phyloP scores from a whole-genome alignment of 2,797 vertebrate genomes.

The Lepilemur septentrionalis region DNA sequence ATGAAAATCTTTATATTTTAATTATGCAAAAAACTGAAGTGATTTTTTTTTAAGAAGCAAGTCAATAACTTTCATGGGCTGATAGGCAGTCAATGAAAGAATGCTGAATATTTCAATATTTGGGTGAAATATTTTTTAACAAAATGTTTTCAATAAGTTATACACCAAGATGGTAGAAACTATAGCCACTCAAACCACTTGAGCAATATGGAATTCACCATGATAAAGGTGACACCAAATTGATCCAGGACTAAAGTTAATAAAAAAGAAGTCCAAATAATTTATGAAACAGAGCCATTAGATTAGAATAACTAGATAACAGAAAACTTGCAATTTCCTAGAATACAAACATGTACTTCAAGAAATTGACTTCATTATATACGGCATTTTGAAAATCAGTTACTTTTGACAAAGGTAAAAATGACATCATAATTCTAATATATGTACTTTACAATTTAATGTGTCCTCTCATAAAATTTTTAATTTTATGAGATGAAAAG shows the following conservation, averaged over 20 bases:
- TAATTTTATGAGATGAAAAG: not conserved
- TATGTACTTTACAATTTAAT: not conserved
- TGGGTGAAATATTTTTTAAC: not conserved
- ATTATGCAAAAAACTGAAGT: constrained; percentile 42
- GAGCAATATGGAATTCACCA: not conserved
- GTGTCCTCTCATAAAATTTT: not conserved
- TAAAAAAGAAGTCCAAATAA: not conserved
- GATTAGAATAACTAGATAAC: not conserved
- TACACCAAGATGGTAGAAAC: not conserved
- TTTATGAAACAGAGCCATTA: not conserved
- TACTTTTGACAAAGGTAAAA: constrained; percentile 37
- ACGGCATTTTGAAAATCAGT: constrained; percentile 26
- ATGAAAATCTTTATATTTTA: constrained; percentile 50
- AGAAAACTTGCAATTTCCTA: constrained; percentile 24
- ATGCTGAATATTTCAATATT: constrained; percentile 12
- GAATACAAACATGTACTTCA: not conserved
- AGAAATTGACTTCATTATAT: not conserved
- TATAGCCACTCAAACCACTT: not conserved
- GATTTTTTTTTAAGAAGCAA: not conserved
- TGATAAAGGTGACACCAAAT: constrained; percentile 7
- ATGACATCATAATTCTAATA: not conserved
- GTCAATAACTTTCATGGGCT: constrained; percentile 16
- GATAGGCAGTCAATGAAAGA: constrained; percentile 12
- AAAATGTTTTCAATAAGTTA: not conserved
- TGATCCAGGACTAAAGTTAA: constrained; percentile 27